These are phyloP conservation scores for Apodemus agrarius DNA, from an alignment of 2,797 vertebrate species.

Conservation along the genomic window DNA sequence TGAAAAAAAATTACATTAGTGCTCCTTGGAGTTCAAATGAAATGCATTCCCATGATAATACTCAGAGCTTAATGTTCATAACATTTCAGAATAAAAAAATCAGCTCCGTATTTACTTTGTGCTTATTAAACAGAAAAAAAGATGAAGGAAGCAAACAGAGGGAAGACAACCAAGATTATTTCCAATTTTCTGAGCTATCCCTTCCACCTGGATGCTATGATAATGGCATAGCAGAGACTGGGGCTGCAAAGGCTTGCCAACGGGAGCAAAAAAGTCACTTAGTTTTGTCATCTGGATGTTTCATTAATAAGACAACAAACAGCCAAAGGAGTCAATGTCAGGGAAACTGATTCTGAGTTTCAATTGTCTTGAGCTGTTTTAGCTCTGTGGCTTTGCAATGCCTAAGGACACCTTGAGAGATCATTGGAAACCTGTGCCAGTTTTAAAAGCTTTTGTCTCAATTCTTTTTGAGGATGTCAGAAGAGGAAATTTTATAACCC, in stretches of 20 bases:
- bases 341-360: neutral
- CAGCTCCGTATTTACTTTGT: constrained; percentile 79
- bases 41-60: constrained; percentile 75
- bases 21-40: constrained; percentile 76
- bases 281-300: neutral
- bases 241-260: neutral
- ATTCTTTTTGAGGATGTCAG: constrained; percentile 53
- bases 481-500: constrained; percentile 55
- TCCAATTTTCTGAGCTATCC: constrained; percentile 70
- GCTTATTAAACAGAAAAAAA: constrained; percentile 83
- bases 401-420: constrained; percentile 10
- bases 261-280: neutral
- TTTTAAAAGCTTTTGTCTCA: constrained; percentile 23
- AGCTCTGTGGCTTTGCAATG: neutral
- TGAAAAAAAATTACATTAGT: constrained; percentile 62
- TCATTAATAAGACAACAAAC: neutral
- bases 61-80: constrained; percentile 81
- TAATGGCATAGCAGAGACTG: neutral
- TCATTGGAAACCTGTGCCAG: constrained; percentile 15
- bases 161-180: constrained; percentile 73
- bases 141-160: constrained; percentile 80
- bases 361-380: constrained; percentile 3
- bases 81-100: constrained; percentile 81
- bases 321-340: neutral
- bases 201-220: constrained; percentile 70